Conservation (phyloP, 2,113 vertebrate genomes). For the Procavia capensis region DNA sequence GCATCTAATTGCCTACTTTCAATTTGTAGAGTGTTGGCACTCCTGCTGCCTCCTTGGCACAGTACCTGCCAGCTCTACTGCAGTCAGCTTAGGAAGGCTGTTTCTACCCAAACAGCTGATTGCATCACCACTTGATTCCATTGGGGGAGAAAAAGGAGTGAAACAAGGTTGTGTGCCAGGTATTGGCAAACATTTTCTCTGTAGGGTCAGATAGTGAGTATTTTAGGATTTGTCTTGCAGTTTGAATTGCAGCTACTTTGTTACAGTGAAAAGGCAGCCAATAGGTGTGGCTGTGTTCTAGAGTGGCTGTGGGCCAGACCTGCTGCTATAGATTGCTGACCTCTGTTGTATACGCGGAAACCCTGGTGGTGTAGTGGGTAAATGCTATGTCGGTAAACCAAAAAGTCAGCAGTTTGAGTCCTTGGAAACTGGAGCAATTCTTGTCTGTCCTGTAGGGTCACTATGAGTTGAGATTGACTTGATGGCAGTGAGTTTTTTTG, state of each 20-base stretch:
- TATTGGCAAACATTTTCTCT: constrained; percentile 34
- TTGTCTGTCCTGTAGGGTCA: too few species aligned
- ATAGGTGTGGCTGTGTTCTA: not conserved
- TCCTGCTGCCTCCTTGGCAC: not conserved
- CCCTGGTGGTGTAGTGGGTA: too few species aligned
- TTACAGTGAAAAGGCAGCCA: not conserved
- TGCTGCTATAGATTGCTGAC: not conserved
- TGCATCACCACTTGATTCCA: not conserved
- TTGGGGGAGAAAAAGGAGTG: not conserved
- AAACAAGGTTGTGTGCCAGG: constrained; percentile 5
- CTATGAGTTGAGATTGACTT: too few species aligned
- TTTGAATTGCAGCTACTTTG: not conserved
- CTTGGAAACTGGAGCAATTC: too few species aligned
- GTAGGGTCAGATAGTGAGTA: constrained; percentile 8
- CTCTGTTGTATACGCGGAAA: not conserved
- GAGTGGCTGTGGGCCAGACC: not conserved
- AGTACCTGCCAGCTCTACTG: not conserved
- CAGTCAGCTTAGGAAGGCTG: not conserved
- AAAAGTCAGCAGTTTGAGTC: too few species aligned
- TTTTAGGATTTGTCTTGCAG: constrained; percentile 40
- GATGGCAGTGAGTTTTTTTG: too few species aligned
- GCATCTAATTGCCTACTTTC: not conserved
- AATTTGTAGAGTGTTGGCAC: not conserved
- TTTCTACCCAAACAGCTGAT: not conserved
- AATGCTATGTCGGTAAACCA: too few species aligned